phyloP scores from a whole-genome alignment of 2,797 vertebrate species.

The Mareca penelope region DNA sequence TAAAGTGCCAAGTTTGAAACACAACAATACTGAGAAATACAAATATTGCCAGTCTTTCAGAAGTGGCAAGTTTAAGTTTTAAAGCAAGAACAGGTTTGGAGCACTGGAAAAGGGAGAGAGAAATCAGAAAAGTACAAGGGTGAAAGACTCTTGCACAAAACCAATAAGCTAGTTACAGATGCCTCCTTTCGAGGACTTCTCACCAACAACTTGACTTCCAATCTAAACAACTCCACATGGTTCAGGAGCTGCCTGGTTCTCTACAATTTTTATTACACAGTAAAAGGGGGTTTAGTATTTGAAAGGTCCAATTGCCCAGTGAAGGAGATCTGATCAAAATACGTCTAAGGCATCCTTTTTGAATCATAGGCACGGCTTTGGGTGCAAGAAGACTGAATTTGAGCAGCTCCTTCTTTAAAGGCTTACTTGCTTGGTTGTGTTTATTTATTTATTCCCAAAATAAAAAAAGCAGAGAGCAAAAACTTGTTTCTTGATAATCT shows the following conservation, averaged over 20 bases:
- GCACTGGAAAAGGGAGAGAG: background rate
- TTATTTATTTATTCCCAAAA: background rate
- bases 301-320: conserved; percentile 8
- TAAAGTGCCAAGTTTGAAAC: background rate
- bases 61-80: background rate
- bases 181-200: background rate
- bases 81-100: background rate
- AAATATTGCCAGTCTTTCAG: conserved; percentile 3
- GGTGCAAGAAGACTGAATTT: background rate
- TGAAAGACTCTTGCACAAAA: background rate
- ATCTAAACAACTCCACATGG: background rate
- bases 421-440: background rate
- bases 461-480: background rate
- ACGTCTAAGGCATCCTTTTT: conserved; percentile 9
- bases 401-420: too few relatives aligned
- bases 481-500: background rate
- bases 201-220: background rate
- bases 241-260: background rate
- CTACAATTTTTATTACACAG: background rate
- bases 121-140: background rate
- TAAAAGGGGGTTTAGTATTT: background rate
- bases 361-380: conserved; percentile 26
- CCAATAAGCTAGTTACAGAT: background rate
- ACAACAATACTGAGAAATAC: background rate
- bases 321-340: conserved; percentile 45